Evolutionary conservation across 35 echinoderm and acorn worm genomes (phyloP).

Genomic region (Holothuria glaberrima): DNA sequence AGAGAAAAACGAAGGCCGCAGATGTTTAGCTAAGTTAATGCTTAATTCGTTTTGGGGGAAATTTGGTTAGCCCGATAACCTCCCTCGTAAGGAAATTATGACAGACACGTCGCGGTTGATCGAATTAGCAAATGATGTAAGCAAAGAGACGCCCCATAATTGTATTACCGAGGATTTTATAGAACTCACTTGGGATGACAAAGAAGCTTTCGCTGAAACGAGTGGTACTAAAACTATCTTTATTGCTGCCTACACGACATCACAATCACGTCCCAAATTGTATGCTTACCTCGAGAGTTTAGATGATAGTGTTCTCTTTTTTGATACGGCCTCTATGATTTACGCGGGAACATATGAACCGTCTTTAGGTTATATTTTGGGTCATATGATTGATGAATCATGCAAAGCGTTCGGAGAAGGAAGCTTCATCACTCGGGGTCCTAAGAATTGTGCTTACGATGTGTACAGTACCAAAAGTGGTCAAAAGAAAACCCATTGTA

Average conservation of each 20-base stretch:
- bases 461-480: background rate
- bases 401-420: background rate
- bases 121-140: too few species aligned
- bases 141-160: background rate
- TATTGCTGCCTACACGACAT: background rate
- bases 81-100: too few species aligned
- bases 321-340: conserved; percentile 40
- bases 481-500: background rate
- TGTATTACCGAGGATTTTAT: too few species aligned
- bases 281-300: conserved; percentile 19
- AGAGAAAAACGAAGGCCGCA: conserved; percentile 5
- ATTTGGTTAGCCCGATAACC: conserved; percentile 1
- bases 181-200: background rate
- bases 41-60: conserved; percentile 67
- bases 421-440: conserved; percentile 23
- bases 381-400: conserved; percentile 40
- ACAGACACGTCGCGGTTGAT: too few species aligned
- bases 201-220: background rate
- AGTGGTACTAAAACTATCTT: conserved; percentile 15
- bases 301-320: conserved; percentile 40
- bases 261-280: conserved; percentile 10
- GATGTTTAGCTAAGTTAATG: conserved; percentile 38
- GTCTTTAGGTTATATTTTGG: conserved; percentile 12
- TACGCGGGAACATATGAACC: conserved; percentile 19
- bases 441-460: conserved; percentile 56